Percentiles rank a stretch among this genome's conserved stretches.
phyloP scores from a whole-genome alignment of 2,113 vertebrate species.

The Mesocricetus auratus region DNA sequence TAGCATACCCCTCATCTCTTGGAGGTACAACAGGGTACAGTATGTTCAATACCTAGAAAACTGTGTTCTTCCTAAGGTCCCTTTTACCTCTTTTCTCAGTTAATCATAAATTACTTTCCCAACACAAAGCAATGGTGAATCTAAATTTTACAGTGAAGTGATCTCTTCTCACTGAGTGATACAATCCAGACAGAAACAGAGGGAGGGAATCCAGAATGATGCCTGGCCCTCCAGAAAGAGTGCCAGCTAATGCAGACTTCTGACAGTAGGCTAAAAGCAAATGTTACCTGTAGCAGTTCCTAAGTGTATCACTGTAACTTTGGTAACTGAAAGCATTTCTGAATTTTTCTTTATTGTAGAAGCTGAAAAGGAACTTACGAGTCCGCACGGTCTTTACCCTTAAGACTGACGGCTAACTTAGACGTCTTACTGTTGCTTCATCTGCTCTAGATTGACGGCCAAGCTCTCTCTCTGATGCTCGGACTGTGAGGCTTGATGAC shows the following conservation, averaged over 20 bases:
- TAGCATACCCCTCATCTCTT: neutral
- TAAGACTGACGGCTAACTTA: neutral
- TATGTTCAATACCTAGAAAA: slow-evolving; percentile 12
- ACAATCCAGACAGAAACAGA: neutral
- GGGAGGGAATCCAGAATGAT: neutral
- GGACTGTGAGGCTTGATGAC: slow-evolving; percentile 32
- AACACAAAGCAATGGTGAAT: neutral
- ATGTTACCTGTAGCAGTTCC: slow-evolving; percentile 17
- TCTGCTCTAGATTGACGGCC: slow-evolving; percentile 31
- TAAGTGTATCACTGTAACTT: neutral
- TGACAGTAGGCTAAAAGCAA: neutral
- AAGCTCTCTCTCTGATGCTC: slow-evolving; percentile 36
- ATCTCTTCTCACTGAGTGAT: slow-evolving; percentile 49
- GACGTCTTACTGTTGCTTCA: slow-evolving; percentile 29
- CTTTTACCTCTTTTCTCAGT: neutral
- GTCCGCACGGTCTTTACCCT: neutral
- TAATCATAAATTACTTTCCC: neutral
- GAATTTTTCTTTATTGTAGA: slow-evolving; percentile 37
- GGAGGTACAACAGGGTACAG: neutral
- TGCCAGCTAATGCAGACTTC: neutral
- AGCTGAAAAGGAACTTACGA: slow-evolving; percentile 32
- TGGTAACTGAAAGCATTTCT: slow-evolving; percentile 60
- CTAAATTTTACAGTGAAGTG: neutral
- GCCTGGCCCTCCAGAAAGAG: neutral
- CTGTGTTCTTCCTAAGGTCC: slow-evolving; percentile 23